These are phyloP conservation scores for Tetropium fuscum DNA, from an alignment of 2,888 invertebrate species.

Conservation along the genomic window DNA sequence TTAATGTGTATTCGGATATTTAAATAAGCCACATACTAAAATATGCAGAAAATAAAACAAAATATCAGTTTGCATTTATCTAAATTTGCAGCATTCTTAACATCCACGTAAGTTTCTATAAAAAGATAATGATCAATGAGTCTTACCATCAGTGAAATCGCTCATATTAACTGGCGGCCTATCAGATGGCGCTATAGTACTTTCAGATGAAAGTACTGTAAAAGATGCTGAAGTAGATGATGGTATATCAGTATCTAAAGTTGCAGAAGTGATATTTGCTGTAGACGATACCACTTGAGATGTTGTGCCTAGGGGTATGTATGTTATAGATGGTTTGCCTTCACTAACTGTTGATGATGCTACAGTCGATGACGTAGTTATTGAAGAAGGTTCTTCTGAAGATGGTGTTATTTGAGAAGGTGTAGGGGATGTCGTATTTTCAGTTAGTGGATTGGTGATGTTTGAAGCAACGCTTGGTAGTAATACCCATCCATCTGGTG, in stretches of 20 bases:
- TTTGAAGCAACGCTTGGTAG: constrained; percentile 61
- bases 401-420: constrained; percentile 49
- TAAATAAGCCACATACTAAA: too few relatives aligned
- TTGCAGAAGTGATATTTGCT: constrained; percentile 14
- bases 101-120: background rate
- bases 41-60: too few relatives aligned
- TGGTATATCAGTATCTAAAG: constrained; percentile 8
- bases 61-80: background rate
- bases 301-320: constrained; percentile 32
- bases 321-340: constrained; percentile 45
- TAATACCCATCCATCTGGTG: constrained; percentile 76
- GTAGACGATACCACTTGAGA: background rate
- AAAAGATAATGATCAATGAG: background rate
- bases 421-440: constrained; percentile 39
- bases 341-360: constrained; percentile 32
- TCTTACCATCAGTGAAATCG: constrained; percentile 63
- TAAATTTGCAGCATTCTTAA: background rate
- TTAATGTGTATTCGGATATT: too few relatives aligned
- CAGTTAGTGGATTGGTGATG: constrained; percentile 32
- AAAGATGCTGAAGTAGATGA: constrained; percentile 9
- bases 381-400: constrained; percentile 48
- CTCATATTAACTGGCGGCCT: constrained; percentile 60
- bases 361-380: constrained; percentile 49
- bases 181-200: constrained; percentile 19
- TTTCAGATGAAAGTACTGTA: constrained; percentile 5